phyloP scores from a whole-genome alignment of 2,113 vertebrate genomes.

The Phyllopteryx taeniolatus region DNA sequence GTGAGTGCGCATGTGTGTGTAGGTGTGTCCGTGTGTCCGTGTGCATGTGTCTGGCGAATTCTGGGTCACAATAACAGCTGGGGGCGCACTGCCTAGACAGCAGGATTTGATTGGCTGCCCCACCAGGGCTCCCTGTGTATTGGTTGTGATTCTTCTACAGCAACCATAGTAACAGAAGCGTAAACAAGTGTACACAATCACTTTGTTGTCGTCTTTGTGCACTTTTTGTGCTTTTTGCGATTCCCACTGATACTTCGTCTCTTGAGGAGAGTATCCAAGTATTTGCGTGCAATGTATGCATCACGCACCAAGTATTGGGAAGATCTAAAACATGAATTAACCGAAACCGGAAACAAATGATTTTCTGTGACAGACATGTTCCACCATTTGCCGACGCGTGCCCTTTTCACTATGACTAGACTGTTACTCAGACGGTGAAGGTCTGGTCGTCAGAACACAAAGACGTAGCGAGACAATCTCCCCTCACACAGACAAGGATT shows the following conservation, averaged over 20 bases:
- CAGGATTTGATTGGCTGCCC: conserved; percentile 52
- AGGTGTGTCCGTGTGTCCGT: not conserved
- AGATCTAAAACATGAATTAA: not conserved
- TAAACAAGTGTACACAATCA: conserved; percentile 49
- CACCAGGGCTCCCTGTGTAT: conserved; percentile 9
- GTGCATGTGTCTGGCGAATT: conserved; percentile 46
- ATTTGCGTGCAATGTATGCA: not conserved
- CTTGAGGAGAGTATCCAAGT: not conserved
- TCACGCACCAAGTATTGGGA: not conserved
- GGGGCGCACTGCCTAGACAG: conserved; percentile 53
- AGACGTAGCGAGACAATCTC: conserved; percentile 10
- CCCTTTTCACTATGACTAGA: conserved; percentile 17
- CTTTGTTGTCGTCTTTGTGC: conserved; percentile 8
- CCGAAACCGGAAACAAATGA: not conserved
- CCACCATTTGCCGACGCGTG: not conserved
- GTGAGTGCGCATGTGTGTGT: not conserved
- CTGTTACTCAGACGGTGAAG: conserved; percentile 26
- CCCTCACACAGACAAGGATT: conserved; percentile 19
- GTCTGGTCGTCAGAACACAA: conserved; percentile 32
- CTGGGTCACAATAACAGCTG: conserved; percentile 71
- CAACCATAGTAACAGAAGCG: conserved; percentile 63
- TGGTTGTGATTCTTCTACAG: conserved; percentile 58
- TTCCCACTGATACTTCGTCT: not conserved
- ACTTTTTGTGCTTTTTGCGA: not conserved
- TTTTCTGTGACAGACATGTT: not conserved